phyloP scores from a whole-genome alignment of 1,140 invertebrate species.

The Meloidogyne floridensis region DNA sequence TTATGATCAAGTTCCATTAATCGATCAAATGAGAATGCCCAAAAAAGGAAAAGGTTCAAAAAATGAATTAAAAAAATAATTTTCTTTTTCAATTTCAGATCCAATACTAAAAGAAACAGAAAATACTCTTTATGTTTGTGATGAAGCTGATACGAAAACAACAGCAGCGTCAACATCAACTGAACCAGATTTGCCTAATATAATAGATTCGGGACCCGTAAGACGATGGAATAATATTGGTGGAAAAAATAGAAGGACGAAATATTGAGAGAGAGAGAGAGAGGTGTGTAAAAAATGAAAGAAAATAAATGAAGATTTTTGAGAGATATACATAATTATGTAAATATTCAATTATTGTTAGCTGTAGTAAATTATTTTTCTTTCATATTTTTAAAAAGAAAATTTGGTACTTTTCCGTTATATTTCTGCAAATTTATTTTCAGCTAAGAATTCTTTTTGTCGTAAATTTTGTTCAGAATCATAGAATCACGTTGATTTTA shows the following conservation, averaged over 20 bases:
- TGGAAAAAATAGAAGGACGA: neutral
- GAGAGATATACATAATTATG: too few relatives aligned
- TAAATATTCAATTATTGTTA: too few relatives aligned
- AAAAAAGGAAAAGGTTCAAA: neutral
- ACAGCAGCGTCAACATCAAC: neutral
- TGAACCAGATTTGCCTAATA: neutral
- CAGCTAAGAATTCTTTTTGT: too few relatives aligned
- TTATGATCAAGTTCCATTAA: neutral
- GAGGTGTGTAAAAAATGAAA: too few relatives aligned
- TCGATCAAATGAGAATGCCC: neutral
- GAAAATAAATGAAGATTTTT: too few relatives aligned
- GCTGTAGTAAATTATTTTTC: too few relatives aligned
- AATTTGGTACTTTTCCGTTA: too few relatives aligned
- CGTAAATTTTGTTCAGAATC: too few relatives aligned
- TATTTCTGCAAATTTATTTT: too few relatives aligned
- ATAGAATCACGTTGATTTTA: too few relatives aligned
- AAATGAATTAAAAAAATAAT: neutral
- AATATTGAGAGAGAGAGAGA: neutral
- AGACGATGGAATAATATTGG: neutral
- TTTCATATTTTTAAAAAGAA: too few relatives aligned
- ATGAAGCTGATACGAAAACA: neutral
- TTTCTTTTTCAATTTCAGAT: neutral
- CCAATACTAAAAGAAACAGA: conserved; percentile 2
- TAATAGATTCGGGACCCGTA: neutral
- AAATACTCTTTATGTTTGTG: neutral